phyloP scores from a whole-genome alignment of 2,797 vertebrate genomes.

The Mus caroli region DNA sequence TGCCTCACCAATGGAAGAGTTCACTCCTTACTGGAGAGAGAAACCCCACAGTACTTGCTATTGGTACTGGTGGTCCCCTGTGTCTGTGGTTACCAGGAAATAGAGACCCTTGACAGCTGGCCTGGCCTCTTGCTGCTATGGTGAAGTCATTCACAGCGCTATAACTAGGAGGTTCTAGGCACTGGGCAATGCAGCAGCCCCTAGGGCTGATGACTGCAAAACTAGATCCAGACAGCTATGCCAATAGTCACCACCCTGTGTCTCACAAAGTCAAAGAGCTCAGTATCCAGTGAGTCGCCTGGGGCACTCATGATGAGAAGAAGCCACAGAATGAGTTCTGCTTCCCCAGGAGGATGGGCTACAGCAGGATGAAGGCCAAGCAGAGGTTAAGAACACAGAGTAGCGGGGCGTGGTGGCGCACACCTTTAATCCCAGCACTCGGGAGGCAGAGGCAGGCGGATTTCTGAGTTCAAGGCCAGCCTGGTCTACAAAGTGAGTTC shows the following conservation, averaged over 20 bases:
- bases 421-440: too few relatives aligned
- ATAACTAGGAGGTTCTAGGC: not conserved
- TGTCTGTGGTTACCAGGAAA: not conserved
- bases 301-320: not conserved
- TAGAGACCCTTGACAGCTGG: fast-evolving
- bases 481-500: too few relatives aligned
- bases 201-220: not conserved
- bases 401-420: not conserved
- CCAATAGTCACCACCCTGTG: not conserved
- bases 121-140: not conserved
- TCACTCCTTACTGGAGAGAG: not conserved
- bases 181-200: not conserved
- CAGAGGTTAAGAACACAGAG: not conserved
- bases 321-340: not conserved
- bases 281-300: not conserved
- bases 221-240: too few relatives aligned
- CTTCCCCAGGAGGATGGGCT: not conserved
- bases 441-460: too few relatives aligned
- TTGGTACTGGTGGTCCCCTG: not conserved
- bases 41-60: too few relatives aligned
- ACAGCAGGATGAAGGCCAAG: not conserved
- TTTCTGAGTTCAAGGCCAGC: too few relatives aligned
- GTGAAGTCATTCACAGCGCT: too few relatives aligned
- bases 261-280: not conserved
- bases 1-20: not conserved